Conservation (phyloP, 2,888 invertebrate genomes). For the Oasisia sp. region DNA sequence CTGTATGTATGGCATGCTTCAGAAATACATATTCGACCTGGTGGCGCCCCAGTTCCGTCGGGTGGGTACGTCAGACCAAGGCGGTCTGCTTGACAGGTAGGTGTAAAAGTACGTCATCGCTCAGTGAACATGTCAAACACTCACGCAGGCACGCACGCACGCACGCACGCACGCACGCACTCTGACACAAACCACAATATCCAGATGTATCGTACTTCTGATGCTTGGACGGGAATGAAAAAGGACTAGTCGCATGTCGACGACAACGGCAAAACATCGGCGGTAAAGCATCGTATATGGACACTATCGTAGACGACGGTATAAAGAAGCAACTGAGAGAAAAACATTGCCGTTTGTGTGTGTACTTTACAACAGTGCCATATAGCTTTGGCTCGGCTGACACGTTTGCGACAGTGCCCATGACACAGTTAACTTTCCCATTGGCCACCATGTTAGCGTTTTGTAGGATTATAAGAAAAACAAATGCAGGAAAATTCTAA, state of each 20-base stretch:
- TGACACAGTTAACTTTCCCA: too few relatives aligned
- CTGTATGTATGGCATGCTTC: conserved; percentile 25
- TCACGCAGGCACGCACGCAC: too few relatives aligned
- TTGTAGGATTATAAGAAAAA: too few relatives aligned
- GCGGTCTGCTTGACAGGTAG: conserved; percentile 41
- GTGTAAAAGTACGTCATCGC: background rate
- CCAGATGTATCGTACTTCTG: background rate
- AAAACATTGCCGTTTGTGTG: too few relatives aligned
- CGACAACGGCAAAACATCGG: too few relatives aligned
- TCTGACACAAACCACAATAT: background rate
- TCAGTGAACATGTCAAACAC: background rate
- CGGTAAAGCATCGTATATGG: too few relatives aligned
- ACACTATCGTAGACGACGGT: too few relatives aligned
- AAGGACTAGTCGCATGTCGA: background rate
- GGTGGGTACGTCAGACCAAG: conserved; percentile 40
- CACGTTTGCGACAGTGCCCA: background rate
- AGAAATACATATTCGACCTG: conserved; percentile 57
- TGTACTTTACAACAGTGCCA: too few relatives aligned
- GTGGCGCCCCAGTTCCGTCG: conserved; percentile 49
- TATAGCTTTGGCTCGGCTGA: background rate
- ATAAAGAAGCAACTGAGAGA: too few relatives aligned
- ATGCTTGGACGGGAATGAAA: background rate
- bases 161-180: too few relatives aligned
- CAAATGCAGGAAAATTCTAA: too few relatives aligned
- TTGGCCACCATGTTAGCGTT: too few relatives aligned